Evolutionary conservation across 2,888 invertebrate species (phyloP).

Genomic region (Zelleria hepariella): DNA sequence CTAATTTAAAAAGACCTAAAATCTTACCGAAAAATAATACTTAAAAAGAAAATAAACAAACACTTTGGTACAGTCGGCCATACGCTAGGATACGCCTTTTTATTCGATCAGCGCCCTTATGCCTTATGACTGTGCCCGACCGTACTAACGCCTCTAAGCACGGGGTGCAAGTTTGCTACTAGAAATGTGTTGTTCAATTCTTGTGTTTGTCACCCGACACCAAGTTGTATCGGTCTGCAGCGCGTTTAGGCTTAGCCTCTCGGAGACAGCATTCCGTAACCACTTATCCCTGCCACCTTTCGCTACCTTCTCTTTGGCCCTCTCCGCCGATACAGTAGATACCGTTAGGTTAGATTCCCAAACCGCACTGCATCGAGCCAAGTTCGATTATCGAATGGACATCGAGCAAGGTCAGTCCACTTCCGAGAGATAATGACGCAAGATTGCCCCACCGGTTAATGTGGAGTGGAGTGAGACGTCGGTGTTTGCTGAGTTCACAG

Average conservation of each 20-base stretch:
- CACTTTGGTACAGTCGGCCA: no score
- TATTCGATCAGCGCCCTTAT: no score
- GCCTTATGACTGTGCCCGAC: no score
- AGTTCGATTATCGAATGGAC: constrained; percentile 45
- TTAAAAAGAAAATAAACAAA: no score
- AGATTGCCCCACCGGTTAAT: background rate
- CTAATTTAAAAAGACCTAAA: no score
- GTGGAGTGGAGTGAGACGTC: background rate
- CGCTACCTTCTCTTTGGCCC: constrained; percentile 13
- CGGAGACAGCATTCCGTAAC: background rate
- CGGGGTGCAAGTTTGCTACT: no score
- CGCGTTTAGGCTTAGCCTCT: background rate
- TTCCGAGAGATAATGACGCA: constrained; percentile 12
- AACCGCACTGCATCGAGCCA: constrained; percentile 46
- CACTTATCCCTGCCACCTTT: background rate
- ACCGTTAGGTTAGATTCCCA: constrained; percentile 51
- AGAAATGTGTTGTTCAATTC: no score
- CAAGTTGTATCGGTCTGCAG: background rate
- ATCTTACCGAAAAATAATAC: no score
- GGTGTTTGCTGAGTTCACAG: background rate
- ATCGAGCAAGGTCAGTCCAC: constrained; percentile 36
- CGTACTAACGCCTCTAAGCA: no score
- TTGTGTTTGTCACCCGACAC: background rate
- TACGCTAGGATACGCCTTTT: no score
- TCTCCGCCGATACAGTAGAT: constrained; percentile 17